Evolutionary conservation across 1,140 invertebrate species (phyloP).

Genomic region (Pristionchus pacificus): DNA sequence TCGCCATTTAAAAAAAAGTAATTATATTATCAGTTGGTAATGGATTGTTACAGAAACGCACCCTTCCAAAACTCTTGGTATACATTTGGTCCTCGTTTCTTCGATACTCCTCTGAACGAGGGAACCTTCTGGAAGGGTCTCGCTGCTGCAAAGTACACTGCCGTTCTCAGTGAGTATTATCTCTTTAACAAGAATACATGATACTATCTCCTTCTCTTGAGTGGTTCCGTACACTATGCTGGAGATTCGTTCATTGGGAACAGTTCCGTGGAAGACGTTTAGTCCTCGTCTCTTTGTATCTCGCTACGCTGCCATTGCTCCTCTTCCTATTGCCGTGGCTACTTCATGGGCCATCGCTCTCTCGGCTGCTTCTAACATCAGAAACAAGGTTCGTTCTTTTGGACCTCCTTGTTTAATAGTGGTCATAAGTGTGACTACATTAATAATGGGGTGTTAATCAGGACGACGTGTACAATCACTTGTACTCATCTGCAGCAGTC

Average conservation of each 20-base stretch:
- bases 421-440: not conserved
- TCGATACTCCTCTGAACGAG: conserved; percentile 52
- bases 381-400: conserved; percentile 28
- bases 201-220: conserved; percentile 5
- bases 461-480: conserved; percentile 47
- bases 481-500: conserved; percentile 27
- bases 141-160: conserved; percentile 43
- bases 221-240: conserved; percentile 35
- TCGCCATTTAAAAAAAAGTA: not conserved
- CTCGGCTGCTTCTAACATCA: conserved; percentile 42
- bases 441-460: not conserved
- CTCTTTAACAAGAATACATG: not conserved
- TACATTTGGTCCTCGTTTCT: conserved; percentile 49
- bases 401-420: not conserved
- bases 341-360: conserved; percentile 44
- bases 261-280: conserved; percentile 31
- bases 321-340: conserved; percentile 38
- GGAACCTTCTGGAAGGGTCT: conserved; percentile 50
- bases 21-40: conserved; percentile 17
- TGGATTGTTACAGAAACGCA: conserved; percentile 13
- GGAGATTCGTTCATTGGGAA: conserved; percentile 30
- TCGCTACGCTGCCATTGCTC: conserved; percentile 5
- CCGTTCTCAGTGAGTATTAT: conserved; percentile 42
- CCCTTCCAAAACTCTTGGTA: conserved; percentile 20
- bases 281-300: conserved; percentile 15